Evolutionary conservation across 1,140 invertebrate species (phyloP).

Genomic region (Metopolophium dirhodum): DNA sequence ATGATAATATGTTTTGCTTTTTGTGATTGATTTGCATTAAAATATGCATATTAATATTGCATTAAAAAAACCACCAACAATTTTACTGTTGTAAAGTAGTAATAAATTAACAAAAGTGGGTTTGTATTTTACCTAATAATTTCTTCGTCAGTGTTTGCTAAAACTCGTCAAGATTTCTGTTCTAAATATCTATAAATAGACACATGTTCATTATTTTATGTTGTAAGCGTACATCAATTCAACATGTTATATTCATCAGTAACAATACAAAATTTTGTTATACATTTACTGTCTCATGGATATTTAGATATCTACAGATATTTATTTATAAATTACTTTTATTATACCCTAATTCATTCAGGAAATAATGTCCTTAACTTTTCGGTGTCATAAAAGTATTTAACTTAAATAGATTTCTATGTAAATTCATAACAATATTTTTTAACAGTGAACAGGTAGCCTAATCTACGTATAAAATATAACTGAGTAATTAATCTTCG

Average conservation of each 20-base stretch:
- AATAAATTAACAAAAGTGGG: not conserved
- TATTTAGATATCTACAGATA: not conserved
- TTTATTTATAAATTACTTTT: not conserved
- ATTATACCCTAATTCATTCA: not conserved
- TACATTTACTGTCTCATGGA: not conserved
- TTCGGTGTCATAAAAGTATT: not conserved
- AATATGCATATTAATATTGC: not conserved
- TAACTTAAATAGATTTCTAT: not conserved
- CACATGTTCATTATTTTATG: not conserved
- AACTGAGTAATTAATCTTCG: not conserved
- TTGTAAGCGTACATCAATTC: not conserved
- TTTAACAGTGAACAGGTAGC: not conserved
- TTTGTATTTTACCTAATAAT: not conserved
- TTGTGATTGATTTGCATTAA: not conserved
- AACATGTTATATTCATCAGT: not conserved
- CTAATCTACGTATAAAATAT: not conserved
- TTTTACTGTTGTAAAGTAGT: not conserved
- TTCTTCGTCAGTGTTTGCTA: not conserved
- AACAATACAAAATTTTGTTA: not conserved
- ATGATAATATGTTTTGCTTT: not conserved
- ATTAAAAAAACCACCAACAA: not conserved
- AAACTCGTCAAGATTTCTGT: not conserved
- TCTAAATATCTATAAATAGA: not conserved
- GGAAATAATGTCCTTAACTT: not conserved
- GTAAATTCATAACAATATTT: not conserved